These are phyloP conservation scores for Drosophila subquinaria DNA, from an alignment of 2,888 invertebrate species.

Conservation along the genomic window DNA sequence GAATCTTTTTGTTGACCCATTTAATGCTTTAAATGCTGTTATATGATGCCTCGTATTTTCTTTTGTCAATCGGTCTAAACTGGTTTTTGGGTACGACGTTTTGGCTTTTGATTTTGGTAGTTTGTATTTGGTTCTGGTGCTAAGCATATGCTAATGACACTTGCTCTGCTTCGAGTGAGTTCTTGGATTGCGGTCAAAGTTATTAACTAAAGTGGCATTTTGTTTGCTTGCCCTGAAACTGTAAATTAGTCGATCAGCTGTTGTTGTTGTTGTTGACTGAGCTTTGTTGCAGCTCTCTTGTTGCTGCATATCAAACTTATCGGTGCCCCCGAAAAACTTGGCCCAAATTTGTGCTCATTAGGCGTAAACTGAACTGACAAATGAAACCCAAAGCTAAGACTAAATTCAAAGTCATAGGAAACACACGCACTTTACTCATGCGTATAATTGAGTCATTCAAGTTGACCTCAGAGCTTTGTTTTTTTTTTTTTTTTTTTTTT, in stretches of 20 bases:
- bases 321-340: constrained; percentile 43
- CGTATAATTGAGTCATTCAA: constrained; percentile 67
- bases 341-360: constrained; percentile 72
- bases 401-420: constrained; percentile 21
- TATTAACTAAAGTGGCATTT: constrained; percentile 72
- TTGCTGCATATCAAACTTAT: constrained; percentile 31
- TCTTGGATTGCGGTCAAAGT: constrained; percentile 72
- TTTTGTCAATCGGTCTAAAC: constrained; percentile 40
- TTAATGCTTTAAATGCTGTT: constrained; percentile 19
- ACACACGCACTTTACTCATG: constrained; percentile 58
- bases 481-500: constrained; percentile 8
- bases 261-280: background rate
- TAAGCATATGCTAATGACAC: constrained; percentile 75
- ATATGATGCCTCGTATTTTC: constrained; percentile 28
- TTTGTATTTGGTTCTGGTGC: constrained; percentile 58
- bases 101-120: constrained; percentile 23
- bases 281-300: constrained; percentile 1
- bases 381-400: constrained; percentile 21
- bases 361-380: constrained; percentile 53
- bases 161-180: constrained; percentile 51
- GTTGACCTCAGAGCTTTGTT: constrained; percentile 57
- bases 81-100: constrained; percentile 15
- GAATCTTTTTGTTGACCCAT: constrained; percentile 65
- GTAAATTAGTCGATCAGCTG: constrained; percentile 44
- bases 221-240: constrained; percentile 45